Conservation (phyloP, 2,113 vertebrate genomes). For the Gavialis gangeticus region DNA sequence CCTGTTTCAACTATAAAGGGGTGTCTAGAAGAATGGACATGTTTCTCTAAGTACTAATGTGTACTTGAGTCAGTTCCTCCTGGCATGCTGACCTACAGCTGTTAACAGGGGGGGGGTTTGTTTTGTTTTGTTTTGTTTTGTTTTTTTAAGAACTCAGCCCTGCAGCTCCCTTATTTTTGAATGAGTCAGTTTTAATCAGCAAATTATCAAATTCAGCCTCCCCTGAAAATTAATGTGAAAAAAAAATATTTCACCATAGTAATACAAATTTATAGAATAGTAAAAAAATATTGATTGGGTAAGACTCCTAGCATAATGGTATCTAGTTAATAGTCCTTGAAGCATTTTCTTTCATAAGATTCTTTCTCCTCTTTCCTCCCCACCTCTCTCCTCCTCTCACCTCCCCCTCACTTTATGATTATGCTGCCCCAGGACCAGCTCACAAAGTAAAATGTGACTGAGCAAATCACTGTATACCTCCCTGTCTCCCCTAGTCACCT, state of each 20-base stretch:
- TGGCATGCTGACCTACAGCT: not conserved
- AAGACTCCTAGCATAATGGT: not conserved
- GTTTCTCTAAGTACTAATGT: not conserved
- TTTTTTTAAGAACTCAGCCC: not conserved
- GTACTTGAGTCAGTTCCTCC: not conserved
- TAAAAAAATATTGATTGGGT: not conserved
- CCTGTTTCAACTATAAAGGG: not conserved
- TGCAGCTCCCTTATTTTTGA: constrained; percentile 1
- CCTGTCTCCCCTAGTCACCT: not conserved
- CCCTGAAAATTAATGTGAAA: not conserved
- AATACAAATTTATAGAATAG: not conserved
- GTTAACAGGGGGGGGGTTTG: not conserved
- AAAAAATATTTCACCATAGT: not conserved
- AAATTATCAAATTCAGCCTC: not conserved
- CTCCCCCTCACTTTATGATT: no score
- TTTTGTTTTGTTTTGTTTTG: not conserved
- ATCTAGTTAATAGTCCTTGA: not conserved
- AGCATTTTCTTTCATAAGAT: not conserved
- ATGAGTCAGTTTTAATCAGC: not conserved
- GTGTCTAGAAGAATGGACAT: not conserved
- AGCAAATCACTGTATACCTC: accelerated
- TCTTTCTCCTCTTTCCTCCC: not conserved
- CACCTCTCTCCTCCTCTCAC: no score
- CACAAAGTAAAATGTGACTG: not conserved
- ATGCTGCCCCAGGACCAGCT: not conserved